Evolutionary conservation across 2,797 vertebrate species (phyloP), one percentile per base, ranked within the genome.

Genomic region (Chrosomus eos): DNA sequence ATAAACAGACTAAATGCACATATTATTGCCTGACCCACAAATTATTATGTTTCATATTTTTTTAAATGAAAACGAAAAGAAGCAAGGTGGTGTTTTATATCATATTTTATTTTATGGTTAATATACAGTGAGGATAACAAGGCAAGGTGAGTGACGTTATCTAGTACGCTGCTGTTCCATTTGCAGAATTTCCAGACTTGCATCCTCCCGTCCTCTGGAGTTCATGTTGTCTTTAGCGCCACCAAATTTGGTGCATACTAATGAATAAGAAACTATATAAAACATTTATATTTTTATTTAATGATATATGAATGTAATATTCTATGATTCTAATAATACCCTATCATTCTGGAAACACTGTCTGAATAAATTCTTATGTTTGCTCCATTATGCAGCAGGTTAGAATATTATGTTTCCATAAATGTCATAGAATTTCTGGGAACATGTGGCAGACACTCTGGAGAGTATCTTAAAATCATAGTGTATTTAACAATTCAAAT

Each of bases 401-500:
- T 80, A 70, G n/a, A 73, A 62, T 72, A 70, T 73, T 83, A 43
- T 73, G 60, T 79, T 81, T 75, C 51, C 33, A 84, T 67, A 28
- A 58, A 62, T 60, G 55, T 76, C 31, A 64, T 85, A 60, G 67
- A 31, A 58, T 62, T 38, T 36, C 48, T 73, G 21, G 55, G 58
- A 82, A 45, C 40, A 72, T 66, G 53, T 33, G 13, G 9, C 10
- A 43, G 3, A 19, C 48, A 36, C 67, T 80, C 74, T 82, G 78
- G 48, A 75, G 28, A 78, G 45, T 48, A 60, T 77, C 51, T 60
- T 80, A 67, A 72, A 82, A 70, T 84, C 80, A 83, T 79, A 77
- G 26, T 70, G 70, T 33, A 51, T 84, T 76, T 80, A 51, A 79
- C 85, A 83, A 68, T 83, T 86, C 82, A 86, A 84, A 82, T 84